These are phyloP conservation scores for Pygoscelis adeliae DNA, from an alignment of 2,113 vertebrate genomes.

Conservation along the genomic window DNA sequence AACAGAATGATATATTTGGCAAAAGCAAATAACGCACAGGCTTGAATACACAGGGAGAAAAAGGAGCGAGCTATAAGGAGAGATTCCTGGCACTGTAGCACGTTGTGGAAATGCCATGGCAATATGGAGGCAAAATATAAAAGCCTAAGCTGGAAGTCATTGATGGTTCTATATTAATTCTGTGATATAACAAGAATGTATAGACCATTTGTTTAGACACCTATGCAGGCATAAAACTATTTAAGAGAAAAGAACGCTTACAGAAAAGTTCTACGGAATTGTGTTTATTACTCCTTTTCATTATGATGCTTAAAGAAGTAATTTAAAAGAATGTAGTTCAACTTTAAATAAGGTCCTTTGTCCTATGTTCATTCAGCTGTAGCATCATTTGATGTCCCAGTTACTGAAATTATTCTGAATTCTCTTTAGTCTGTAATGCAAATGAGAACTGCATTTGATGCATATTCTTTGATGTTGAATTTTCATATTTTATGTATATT, in stretches of 20 bases:
- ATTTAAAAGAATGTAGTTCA: background rate
- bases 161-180: background rate
- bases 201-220: background rate
- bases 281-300: background rate
- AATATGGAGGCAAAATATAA: background rate
- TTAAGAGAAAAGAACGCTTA: background rate
- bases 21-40: background rate
- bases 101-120: constrained; percentile 15
- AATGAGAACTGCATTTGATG: constrained; percentile 33
- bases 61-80: background rate
- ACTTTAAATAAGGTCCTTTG: background rate
- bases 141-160: background rate
- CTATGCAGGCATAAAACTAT: background rate
- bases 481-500: constrained; percentile 29
- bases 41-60: constrained; percentile 32
- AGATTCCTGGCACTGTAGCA: constrained; percentile 13
- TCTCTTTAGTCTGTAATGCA: constrained; percentile 20
- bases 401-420: constrained; percentile 39
- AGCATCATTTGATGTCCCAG: background rate
- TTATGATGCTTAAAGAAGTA: background rate
- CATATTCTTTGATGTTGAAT: constrained; percentile 28
- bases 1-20: constrained; percentile 11
- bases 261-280: background rate
- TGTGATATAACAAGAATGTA: background rate
- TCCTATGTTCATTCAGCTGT: background rate